phyloP scores from a whole-genome alignment of 2,888 invertebrate genomes.

The Latrodectus hesperus region DNA sequence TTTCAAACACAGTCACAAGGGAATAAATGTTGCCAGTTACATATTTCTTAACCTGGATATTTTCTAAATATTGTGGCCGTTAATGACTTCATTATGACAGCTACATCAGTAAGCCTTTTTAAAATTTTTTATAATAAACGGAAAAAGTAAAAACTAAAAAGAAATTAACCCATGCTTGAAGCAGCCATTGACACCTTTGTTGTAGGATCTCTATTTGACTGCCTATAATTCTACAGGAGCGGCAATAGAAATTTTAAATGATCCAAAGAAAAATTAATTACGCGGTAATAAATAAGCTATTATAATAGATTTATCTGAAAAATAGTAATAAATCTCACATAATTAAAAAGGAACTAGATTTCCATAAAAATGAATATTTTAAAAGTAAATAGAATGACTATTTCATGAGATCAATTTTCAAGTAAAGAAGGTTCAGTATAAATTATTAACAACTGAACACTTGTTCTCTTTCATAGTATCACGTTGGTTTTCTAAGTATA shows the following conservation, averaged over 20 bases:
- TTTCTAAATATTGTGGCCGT: slow-evolving; percentile 43
- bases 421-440: neutral
- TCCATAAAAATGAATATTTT: neutral
- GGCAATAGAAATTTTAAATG: no score
- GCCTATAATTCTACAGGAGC: no score
- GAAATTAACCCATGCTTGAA: neutral
- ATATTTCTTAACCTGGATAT: slow-evolving; percentile 28
- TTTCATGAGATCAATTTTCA: neutral
- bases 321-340: neutral
- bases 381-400: neutral
- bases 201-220: neutral
- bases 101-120: slow-evolving; percentile 35
- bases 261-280: no score
- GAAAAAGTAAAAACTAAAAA: slow-evolving; percentile 7
- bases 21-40: slow-evolving; percentile 59
- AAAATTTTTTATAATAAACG: slow-evolving; percentile 16
- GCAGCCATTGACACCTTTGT: neutral
- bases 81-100: slow-evolving; percentile 42
- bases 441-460: neutral
- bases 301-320: neutral
- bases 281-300: neutral
- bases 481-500: no score
- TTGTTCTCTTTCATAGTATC: no score
- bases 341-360: slow-evolving; percentile 1
- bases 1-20: slow-evolving; percentile 56